A percentile compares a stretch with the other conserved stretches of the same genome.
Conservation (phyloP, 2,113 vertebrate species). For the Sander vitreus region DNA sequence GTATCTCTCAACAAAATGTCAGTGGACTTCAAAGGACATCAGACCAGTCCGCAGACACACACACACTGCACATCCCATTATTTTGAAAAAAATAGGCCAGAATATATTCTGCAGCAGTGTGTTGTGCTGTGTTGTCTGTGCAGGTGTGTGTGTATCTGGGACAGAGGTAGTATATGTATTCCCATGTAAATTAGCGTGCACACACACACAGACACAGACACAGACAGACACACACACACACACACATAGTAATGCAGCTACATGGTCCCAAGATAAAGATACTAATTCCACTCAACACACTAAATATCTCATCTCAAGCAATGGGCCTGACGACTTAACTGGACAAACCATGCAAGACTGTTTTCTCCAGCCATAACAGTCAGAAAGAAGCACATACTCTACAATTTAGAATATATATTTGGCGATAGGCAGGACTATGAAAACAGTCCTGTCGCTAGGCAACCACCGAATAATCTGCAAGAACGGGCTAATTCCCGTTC, state of each 20-base stretch:
- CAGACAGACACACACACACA: not conserved
- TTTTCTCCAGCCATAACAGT: not conserved
- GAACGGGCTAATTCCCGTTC: not conserved
- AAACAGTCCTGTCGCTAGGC: not conserved
- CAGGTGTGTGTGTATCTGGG: conserved; percentile 5
- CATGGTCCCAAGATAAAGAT: not conserved
- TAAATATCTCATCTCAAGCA: not conserved
- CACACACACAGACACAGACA: not conserved
- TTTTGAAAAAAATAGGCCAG: conserved; percentile 59
- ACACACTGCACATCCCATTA: conserved; percentile 56
- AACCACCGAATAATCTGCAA: not conserved
- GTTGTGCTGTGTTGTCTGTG: not conserved
- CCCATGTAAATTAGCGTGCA: not conserved
- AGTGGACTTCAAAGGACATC: conserved; percentile 73
- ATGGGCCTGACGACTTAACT: not conserved
- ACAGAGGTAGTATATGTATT: conserved; percentile 26
- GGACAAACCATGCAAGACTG: not conserved
- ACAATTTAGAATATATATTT: not conserved
- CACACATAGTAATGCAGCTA: not conserved
- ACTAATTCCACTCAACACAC: not conserved
- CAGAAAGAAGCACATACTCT: conserved; percentile 2
- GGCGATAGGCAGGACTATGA: not conserved
- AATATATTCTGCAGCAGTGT: conserved; percentile 37
- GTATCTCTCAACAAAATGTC: conserved; percentile 62
- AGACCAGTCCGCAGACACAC: conserved; percentile 46